These are phyloP conservation scores for Agrotis segetum DNA, from an alignment of 2,888 invertebrate species.

Conservation along the genomic window DNA sequence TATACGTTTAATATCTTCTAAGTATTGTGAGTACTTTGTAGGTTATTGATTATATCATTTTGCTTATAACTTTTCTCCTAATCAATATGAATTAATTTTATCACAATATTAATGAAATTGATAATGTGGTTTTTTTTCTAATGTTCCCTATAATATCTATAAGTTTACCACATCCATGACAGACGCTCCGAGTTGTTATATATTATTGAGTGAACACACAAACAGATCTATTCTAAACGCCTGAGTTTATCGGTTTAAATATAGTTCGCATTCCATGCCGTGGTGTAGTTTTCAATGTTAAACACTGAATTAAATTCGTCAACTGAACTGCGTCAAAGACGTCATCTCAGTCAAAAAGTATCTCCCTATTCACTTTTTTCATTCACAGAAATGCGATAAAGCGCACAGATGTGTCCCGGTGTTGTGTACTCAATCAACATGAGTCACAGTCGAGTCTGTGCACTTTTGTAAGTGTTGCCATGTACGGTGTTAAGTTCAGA, in stretches of 20 bases:
- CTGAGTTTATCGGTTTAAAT: conserved; percentile 40
- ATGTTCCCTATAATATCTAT: conserved; percentile 18
- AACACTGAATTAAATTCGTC: conserved; percentile 29
- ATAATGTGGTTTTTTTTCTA: neutral
- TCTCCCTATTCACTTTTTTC: conserved; percentile 38
- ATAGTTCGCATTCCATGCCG: conserved; percentile 29
- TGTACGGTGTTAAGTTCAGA: conserved; percentile 70
- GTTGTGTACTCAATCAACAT: conserved; percentile 73
- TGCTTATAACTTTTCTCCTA: neutral
- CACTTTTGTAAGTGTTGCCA: conserved; percentile 78
- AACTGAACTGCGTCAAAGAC: conserved; percentile 6
- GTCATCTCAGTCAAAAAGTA: conserved; percentile 20
- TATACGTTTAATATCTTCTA: conserved; percentile 21
- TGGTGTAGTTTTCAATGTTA: conserved; percentile 23
- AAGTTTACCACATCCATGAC: conserved; percentile 1
- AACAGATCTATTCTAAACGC: conserved; percentile 29
- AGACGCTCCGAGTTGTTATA: conserved; percentile 15
- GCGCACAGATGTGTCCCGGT: conserved; percentile 59
- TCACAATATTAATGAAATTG: neutral
- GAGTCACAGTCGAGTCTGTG: conserved; percentile 73
- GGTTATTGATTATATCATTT: conserved; percentile 15
- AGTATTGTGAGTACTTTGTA: conserved; percentile 14
- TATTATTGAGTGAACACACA: conserved; percentile 25
- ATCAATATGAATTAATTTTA: neutral
- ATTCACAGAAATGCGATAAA: conserved; percentile 61